Evolutionary conservation across 2,888 invertebrate genomes (phyloP).

Genomic region (Doris montereyensis): DNA sequence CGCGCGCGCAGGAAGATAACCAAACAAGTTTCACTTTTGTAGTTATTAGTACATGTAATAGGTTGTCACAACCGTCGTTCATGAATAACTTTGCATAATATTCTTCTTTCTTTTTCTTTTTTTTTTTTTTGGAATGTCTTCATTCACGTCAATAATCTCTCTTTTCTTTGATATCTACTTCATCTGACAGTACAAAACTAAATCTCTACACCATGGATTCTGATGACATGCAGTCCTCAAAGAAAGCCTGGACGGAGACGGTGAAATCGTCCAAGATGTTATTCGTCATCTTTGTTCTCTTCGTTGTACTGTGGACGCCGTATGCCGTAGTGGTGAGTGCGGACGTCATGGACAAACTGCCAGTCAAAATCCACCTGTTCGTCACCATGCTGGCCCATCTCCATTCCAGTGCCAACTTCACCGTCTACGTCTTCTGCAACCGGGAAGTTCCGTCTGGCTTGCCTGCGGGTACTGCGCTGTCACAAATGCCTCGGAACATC

Average conservation of each 20-base stretch:
- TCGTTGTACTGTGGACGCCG: conserved; percentile 64
- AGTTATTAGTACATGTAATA: too few relatives aligned
- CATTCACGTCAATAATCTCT: too few relatives aligned
- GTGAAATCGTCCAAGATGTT: conserved; percentile 57
- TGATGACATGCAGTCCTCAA: conserved; percentile 49
- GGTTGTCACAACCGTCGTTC: too few relatives aligned
- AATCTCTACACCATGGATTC: conserved; percentile 53
- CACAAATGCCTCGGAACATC: not conserved
- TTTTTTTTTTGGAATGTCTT: too few relatives aligned
- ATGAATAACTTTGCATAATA: too few relatives aligned
- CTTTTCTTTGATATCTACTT: too few relatives aligned
- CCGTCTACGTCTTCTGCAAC: conserved; percentile 58
- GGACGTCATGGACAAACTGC: conserved; percentile 49
- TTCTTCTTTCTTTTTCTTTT: too few relatives aligned
- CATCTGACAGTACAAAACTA: conserved; percentile 55
- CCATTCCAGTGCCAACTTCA: conserved; percentile 62
- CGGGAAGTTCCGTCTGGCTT: conserved; percentile 51
- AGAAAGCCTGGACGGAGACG: conserved; percentile 56
- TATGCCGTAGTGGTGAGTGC: conserved; percentile 61
- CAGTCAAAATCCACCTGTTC: conserved; percentile 58
- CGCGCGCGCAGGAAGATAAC: too few relatives aligned
- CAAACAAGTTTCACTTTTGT: too few relatives aligned
- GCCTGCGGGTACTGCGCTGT: conserved; percentile 42
- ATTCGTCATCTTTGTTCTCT: conserved; percentile 59
- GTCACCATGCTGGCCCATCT: conserved; percentile 63